Evolutionary conservation across 2,113 vertebrate genomes (phyloP).

Genomic region (Tursiops truncatus): DNA sequence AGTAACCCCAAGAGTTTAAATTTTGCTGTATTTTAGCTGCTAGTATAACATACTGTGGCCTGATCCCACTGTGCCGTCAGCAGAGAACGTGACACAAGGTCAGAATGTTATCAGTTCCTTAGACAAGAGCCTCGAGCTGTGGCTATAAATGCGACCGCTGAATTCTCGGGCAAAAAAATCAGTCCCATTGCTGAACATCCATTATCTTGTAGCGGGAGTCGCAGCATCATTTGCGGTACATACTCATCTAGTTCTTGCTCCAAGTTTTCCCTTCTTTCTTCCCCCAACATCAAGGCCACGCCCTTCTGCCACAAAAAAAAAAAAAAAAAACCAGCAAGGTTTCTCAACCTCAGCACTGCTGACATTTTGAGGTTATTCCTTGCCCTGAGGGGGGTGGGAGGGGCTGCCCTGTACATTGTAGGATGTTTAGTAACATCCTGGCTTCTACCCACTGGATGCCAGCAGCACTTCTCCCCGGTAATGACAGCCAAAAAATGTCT

Average conservation of each 20-base stretch:
- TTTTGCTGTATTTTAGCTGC: neutral
- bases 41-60: neutral
- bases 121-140: neutral
- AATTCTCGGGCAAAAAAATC: neutral
- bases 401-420: neutral
- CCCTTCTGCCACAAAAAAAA: no score
- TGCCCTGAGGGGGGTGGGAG: neutral
- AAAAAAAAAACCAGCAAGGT: neutral
- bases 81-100: neutral
- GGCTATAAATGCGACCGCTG: neutral
- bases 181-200: neutral
- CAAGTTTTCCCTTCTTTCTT: neutral
- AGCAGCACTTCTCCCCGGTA: neutral
- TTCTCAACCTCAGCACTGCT: neutral
- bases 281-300: neutral
- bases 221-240: no score
- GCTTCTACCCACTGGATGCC: neutral
- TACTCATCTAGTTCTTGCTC: neutral
- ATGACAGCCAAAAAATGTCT: neutral
- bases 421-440: neutral
- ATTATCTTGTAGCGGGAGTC: neutral
- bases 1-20: neutral
- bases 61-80: neutral
- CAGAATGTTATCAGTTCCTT: conserved; percentile 6
- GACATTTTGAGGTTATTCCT: neutral